Base-by-base conservation (phyloP, 2,797 vertebrate species). In the Cossypha niveicapilla region DNA sequence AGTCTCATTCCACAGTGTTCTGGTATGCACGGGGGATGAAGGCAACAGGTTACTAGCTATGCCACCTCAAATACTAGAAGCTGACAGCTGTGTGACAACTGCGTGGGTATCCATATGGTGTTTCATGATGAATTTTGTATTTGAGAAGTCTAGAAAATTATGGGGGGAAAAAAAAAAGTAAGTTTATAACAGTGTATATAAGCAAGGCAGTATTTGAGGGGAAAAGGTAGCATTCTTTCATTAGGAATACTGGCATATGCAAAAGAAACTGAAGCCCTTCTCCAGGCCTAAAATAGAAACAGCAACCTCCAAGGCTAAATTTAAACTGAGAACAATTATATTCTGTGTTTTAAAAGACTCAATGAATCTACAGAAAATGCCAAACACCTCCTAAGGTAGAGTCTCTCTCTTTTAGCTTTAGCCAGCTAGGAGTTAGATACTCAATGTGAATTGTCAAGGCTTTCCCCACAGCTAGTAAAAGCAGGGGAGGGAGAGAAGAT, bases 51-150 rank as follows among this genome's bases (percentile, higher is more conserved):
- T 93, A 94, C 66, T 47, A 66, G 84, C 67, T 92, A 70, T 37
- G 75, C 50, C 88, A 84, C 78, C 71, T 86, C 90, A 90, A 95
- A 90, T 66, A 95, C 70, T 62, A 75, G 70, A 78, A 94, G 71
- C 51, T 96, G 93, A 96, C 92, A 96, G 90, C 94, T 96, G 96
- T 88, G 76, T 95, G 93, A 95, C 93, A 96, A 94, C 80, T 93
- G 94, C 24, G 88, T 86, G 92, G 93, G 92, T 56, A 91, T 28
- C 93, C 93, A 96, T 95, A 94, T 92, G 84, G 93, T 81, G 76
- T 66, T 86, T 60, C 7, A 88, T 56, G 88, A 91, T 67, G 47
- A 86, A 84, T 92, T 92, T 76, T 79, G 37, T 78, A 81, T 93
- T 91, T 70, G 37, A 90, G 72, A 93, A 82, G 56, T 60, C 84